A percentile compares a stretch with the other conserved stretches of the same genome.
These are phyloP conservation scores for Ciconia nigra DNA, from an alignment of 2,797 vertebrate genomes.

Conservation along the genomic window DNA sequence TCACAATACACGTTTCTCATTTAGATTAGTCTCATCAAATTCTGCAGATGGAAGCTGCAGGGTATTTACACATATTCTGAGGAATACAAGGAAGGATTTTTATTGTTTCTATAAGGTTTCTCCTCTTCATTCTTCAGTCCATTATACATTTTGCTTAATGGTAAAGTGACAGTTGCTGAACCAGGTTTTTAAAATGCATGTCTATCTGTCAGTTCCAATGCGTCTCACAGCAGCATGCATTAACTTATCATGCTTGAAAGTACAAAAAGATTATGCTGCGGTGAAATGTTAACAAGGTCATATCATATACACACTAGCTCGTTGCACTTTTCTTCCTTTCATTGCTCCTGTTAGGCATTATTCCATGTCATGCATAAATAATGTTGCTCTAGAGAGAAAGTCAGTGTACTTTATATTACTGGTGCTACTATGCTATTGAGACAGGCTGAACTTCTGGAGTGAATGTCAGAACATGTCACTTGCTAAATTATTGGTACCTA, in stretches of 20 bases:
- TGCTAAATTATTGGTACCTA: conserved; percentile 14
- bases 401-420: not conserved
- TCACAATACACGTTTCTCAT: not conserved
- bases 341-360: conserved; percentile 47
- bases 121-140: not conserved
- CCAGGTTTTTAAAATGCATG: conserved; percentile 12
- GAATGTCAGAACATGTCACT: conserved; percentile 35
- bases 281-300: conserved; percentile 61
- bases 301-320: conserved; percentile 38
- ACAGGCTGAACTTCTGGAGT: conserved; percentile 35
- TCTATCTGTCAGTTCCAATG: conserved; percentile 41
- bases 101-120: not conserved
- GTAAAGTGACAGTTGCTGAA: conserved; percentile 22
- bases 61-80: not conserved
- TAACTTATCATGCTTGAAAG: conserved; percentile 44
- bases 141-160: not conserved
- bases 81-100: not conserved
- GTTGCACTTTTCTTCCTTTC: conserved; percentile 55
- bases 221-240: not conserved
- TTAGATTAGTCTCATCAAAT: not conserved
- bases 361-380: conserved; percentile 59
- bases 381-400: conserved; percentile 30
- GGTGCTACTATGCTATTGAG: not conserved
- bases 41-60: not conserved
- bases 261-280: conserved; percentile 39